phyloP scores from a whole-genome alignment of 53 echinoderm and acorn worm genomes.

The Antedon mediterranea region DNA sequence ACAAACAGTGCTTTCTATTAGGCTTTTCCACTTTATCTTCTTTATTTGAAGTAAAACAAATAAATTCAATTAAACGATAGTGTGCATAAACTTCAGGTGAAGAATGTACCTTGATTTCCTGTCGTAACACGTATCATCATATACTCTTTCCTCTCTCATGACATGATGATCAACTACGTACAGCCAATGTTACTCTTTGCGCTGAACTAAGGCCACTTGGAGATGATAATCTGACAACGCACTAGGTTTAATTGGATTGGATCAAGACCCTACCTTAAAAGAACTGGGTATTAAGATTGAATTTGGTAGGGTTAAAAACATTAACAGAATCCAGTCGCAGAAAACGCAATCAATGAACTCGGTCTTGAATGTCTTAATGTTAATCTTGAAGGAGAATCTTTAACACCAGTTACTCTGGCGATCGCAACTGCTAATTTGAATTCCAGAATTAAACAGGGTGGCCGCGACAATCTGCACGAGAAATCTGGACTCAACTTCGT shows the following conservation, averaged over 20 bases:
- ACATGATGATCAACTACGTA: background rate
- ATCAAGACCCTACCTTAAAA: background rate
- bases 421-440: constrained; percentile 9
- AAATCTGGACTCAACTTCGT: background rate
- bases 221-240: background rate
- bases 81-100: too few relatives aligned
- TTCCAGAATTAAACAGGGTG: background rate
- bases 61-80: too few relatives aligned
- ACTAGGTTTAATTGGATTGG: too few relatives aligned
- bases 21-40: too few relatives aligned
- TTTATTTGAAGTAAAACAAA: too few relatives aligned
- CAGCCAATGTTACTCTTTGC: background rate
- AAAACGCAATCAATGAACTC: constrained; percentile 2
- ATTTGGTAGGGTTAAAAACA: background rate
- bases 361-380: background rate
- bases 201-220: constrained; percentile 2
- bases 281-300: background rate
- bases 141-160: background rate
- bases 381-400: background rate
- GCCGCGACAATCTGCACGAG: background rate
- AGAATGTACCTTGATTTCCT: too few relatives aligned
- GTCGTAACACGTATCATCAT: background rate
- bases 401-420: background rate
- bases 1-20: too few relatives aligned
- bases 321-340: constrained; percentile 5